A percentile compares a stretch with the other conserved stretches of the same genome.
These are phyloP conservation scores for Apteryx owenii DNA, from an alignment of 2,113 vertebrate genomes.

Conservation along the genomic window DNA sequence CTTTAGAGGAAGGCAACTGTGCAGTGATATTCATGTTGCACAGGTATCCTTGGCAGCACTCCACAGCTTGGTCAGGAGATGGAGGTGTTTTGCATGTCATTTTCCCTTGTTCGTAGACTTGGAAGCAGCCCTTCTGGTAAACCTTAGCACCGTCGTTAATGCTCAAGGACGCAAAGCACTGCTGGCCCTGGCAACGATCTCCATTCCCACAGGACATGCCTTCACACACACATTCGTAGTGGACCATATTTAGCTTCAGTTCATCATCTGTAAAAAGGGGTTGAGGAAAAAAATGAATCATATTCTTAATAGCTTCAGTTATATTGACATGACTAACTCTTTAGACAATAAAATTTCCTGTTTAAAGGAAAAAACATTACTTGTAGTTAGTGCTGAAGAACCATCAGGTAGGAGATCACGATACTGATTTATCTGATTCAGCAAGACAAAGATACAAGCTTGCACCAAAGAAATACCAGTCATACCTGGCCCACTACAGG, in stretches of 20 bases:
- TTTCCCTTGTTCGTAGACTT: slow-evolving; percentile 92
- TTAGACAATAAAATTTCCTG: background rate
- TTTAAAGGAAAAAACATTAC: background rate
- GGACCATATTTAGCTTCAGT: slow-evolving; percentile 76
- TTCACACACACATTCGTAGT: slow-evolving; percentile 94
- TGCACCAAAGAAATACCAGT: background rate
- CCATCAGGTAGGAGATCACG: background rate
- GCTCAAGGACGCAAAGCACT: slow-evolving; percentile 92
- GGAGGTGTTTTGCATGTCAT: slow-evolving; percentile 97
- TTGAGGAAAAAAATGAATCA: background rate
- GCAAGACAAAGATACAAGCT: background rate
- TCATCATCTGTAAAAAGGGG: slow-evolving; percentile 80
- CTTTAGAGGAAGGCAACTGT: slow-evolving; percentile 87
- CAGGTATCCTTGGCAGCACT: slow-evolving; percentile 94
- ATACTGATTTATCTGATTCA: background rate
- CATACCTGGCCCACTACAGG: background rate
- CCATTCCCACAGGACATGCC: slow-evolving; percentile 89
- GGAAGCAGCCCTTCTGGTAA: slow-evolving; percentile 97
- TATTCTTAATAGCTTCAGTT: background rate
- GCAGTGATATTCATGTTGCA: slow-evolving; percentile 96
- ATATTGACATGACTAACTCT: fast-evolving
- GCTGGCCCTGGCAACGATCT: slow-evolving; percentile 91
- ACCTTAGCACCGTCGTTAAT: slow-evolving; percentile 85
- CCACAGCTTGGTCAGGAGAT: slow-evolving; percentile 91
- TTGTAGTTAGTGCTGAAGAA: background rate